These are phyloP conservation scores for Malacoctenus gilli DNA, from an alignment of 2,797 vertebrate genomes.

Conservation along the genomic window DNA sequence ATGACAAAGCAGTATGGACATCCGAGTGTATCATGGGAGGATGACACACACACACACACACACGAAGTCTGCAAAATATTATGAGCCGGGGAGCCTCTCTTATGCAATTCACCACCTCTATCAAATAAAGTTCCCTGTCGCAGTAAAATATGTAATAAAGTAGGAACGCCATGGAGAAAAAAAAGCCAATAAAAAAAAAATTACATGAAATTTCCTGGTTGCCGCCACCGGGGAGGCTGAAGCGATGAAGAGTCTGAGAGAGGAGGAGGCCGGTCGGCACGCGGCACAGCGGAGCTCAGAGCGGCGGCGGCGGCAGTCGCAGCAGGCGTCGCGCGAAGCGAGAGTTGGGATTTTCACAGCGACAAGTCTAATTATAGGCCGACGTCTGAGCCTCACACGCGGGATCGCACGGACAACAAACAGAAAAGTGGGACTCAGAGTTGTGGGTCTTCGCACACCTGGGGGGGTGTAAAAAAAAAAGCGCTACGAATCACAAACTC, in stretches of 20 bases:
- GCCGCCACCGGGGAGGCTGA: conserved; percentile 41
- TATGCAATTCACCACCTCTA: conserved; percentile 46
- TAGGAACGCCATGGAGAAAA: conserved; percentile 55
- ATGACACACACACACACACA: conserved; percentile 14
- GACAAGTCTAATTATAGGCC: conserved; percentile 59
- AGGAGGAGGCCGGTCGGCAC: background rate
- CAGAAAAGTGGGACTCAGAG: too few species aligned
- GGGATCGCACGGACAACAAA: conserved; percentile 19
- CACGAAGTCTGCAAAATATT: conserved; percentile 43
- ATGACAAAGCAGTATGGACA: conserved; percentile 19
- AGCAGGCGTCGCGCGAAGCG: conserved; percentile 20
- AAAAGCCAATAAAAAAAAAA: conserved; percentile 62
- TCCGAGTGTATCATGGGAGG: conserved; percentile 31
- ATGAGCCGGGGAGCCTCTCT: conserved; percentile 48
- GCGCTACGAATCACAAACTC: too few species aligned
- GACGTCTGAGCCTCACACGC: conserved; percentile 24
- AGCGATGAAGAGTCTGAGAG: conserved; percentile 38
- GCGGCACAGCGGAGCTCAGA: conserved; percentile 4
- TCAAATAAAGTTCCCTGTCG: conserved; percentile 49
- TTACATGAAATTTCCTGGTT: conserved; percentile 37
- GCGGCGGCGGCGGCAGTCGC: conserved; percentile 33
- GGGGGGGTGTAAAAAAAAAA: too few species aligned
- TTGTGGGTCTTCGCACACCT: too few species aligned
- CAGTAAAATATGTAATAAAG: conserved; percentile 61
- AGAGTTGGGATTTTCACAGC: conserved; percentile 46